phyloP scores from a whole-genome alignment of 2,888 invertebrate species.

The Temnothorax rugatulus region DNA sequence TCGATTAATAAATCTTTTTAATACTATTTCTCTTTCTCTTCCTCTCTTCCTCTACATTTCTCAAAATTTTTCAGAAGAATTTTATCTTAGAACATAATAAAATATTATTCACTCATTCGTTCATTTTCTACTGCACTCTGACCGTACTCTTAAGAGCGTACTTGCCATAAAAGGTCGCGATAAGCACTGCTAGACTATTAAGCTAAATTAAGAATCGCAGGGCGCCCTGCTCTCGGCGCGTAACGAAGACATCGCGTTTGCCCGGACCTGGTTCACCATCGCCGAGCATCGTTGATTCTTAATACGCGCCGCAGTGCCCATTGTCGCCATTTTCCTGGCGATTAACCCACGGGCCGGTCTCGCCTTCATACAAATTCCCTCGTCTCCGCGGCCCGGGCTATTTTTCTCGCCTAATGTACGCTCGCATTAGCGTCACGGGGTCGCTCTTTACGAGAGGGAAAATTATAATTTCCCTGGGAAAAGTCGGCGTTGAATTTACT shows the following conservation, averaged over 20 bases:
- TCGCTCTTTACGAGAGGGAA: slow-evolving; percentile 75
- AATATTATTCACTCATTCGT: neutral
- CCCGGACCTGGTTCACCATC: slow-evolving; percentile 45
- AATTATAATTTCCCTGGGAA: slow-evolving; percentile 80
- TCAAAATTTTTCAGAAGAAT: neutral
- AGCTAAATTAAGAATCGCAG: slow-evolving; percentile 45
- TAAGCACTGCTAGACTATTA: slow-evolving; percentile 24
- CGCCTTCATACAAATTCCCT: slow-evolving; percentile 72
- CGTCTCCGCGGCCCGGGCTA: slow-evolving; percentile 66
- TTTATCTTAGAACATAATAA: neutral
- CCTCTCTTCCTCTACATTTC: neutral
- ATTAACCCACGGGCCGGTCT: slow-evolving; percentile 72
- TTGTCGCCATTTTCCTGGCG: slow-evolving; percentile 76
- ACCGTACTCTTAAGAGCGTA: neutral
- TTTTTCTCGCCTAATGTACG: slow-evolving; percentile 79
- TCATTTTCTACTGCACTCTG: neutral
- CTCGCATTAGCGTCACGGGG: slow-evolving; percentile 78
- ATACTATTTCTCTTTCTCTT: neutral
- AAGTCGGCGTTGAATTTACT: slow-evolving; percentile 77
- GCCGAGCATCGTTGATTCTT: slow-evolving; percentile 70
- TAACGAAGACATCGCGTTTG: slow-evolving; percentile 39
- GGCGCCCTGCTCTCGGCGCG: slow-evolving; percentile 2
- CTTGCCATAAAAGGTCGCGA: neutral
- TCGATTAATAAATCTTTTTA: neutral
- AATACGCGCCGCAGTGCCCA: slow-evolving; percentile 69